phyloP scores from a whole-genome alignment of 2,797 vertebrate species.

The Eleutherodactylus coqui region DNA sequence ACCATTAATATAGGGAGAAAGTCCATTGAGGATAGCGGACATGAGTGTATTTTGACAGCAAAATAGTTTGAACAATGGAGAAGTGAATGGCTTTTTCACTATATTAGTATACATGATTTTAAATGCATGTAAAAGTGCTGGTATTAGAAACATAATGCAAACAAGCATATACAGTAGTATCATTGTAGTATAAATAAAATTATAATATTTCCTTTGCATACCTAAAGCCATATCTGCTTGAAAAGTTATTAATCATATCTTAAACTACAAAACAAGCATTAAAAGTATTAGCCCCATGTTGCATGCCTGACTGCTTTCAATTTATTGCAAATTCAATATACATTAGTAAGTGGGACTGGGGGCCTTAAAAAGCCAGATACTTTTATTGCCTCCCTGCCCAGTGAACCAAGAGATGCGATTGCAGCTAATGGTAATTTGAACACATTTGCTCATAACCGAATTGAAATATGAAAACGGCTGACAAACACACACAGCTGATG shows the following conservation, averaged over 20 bases:
- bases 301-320: conserved; percentile 48
- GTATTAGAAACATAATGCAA: conserved; percentile 15
- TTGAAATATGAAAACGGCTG: conserved; percentile 80
- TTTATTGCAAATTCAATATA: conserved; percentile 63
- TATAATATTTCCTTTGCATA: conserved; percentile 23
- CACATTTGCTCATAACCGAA: conserved; percentile 79
- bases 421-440: conserved; percentile 78
- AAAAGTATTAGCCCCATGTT: conserved; percentile 53
- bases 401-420: conserved; percentile 79
- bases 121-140: neutral
- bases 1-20: neutral
- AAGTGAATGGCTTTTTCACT: neutral
- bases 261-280: conserved; percentile 62
- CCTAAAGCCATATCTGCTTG: conserved; percentile 37
- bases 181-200: conserved; percentile 13
- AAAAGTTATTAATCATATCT: conserved; percentile 54
- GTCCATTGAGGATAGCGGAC: neutral
- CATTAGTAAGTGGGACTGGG: conserved; percentile 59
- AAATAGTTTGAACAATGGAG: neutral
- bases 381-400: conserved; percentile 75
- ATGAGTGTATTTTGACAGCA: neutral
- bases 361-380: conserved; percentile 69
- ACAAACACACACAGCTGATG: conserved; percentile 77
- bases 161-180: conserved; percentile 16
- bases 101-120: neutral